Evolutionary conservation across 2,888 invertebrate genomes (phyloP), one percentile per base, ranked within the genome.

Genomic region (Unio delphinus): DNA sequence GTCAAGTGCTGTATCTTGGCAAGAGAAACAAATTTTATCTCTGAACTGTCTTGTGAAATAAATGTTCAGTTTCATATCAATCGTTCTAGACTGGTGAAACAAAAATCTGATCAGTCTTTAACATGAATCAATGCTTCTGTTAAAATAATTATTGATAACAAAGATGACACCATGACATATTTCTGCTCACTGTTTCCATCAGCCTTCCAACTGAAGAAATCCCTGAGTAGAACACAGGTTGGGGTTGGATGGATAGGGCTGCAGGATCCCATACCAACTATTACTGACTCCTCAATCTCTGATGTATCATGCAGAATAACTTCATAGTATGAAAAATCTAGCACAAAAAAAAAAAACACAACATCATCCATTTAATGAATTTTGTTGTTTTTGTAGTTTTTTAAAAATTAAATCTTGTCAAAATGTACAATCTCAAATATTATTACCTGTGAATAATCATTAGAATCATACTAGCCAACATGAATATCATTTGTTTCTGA

Each of bases 121-220:
- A 28, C 26, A 61, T 26, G 28, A 61, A 3, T 26, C 23, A 20
- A 28, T 61, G 7, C 26, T 23, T 58, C 17, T 23, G 18, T 26
- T 26, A 8, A 64, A 15, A 64, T 23, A 26, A 0, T 11, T 8
- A 1, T 11, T 11, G 11, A 45, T 45, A 45, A 45, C 45, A 45
- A 11, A 45, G 11, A 45, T 11, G 45, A 11, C 11, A 45, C 11
- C 11, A 34, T 34, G 34, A 34, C 34, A 34, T 34, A 45, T 45
- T 45, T 23, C 23, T 17, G 26, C 73, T 73, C 61, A 87, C 87
- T 72, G 70, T 77, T 73, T 23, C 82, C 83, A 72, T 86, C 81
- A 59, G 86, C 80, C 59, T 81, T 80, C 86, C 86, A 88, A 60
- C 84, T 77, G 73, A 88, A 83, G 77, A 80, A 88, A 72, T 88